These are phyloP conservation scores for Tachuris rubrigastra DNA, from an alignment of 2,113 vertebrate species.

Conservation along the genomic window DNA sequence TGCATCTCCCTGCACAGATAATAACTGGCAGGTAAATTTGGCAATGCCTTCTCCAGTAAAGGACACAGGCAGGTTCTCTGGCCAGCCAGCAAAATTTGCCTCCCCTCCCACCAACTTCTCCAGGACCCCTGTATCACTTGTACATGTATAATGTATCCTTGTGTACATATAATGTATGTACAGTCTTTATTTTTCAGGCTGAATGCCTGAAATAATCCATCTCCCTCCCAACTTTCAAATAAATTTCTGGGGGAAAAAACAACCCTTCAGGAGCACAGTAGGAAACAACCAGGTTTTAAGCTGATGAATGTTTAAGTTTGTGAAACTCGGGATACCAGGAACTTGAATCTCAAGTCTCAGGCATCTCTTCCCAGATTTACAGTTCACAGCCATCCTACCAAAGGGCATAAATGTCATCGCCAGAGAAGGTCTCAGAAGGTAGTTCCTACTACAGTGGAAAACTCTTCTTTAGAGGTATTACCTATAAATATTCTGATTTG, in stretches of 20 bases:
- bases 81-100: background rate
- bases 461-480: background rate
- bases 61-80: background rate
- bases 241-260: background rate
- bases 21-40: background rate
- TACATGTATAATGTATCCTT: background rate
- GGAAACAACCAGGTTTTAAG: background rate
- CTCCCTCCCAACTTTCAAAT: background rate
- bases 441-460: background rate
- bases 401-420: background rate
- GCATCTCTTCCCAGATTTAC: background rate
- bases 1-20: background rate
- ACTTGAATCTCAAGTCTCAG: background rate
- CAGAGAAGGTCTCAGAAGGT: background rate
- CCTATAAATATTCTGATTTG: background rate
- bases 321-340: background rate
- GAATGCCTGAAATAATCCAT: background rate
- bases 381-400: background rate
- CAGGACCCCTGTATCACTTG: background rate
- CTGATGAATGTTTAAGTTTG: background rate
- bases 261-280: background rate
- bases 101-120: background rate
- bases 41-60: background rate
- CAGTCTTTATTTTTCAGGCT: background rate
- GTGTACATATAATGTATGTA: background rate